Conservation (phyloP, 2,113 vertebrate species). For the Dermatemys mawii region DNA sequence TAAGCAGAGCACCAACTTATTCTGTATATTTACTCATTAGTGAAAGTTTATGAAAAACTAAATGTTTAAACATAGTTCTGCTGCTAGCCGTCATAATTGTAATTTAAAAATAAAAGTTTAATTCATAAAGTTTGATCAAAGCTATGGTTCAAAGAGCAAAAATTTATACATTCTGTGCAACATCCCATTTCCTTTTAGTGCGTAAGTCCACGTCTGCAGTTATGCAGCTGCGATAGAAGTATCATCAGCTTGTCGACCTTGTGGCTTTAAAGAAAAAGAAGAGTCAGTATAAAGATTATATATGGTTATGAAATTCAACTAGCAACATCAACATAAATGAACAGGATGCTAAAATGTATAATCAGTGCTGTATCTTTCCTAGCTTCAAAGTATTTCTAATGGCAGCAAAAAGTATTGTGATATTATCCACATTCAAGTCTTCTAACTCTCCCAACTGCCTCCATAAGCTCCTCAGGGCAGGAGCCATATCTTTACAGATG, state of each 20-base stretch:
- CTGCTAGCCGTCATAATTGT: conserved; percentile 5
- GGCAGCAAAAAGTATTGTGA: background rate
- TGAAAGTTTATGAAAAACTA: conserved; percentile 48
- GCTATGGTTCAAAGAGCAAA: conserved; percentile 30
- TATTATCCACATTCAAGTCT: background rate
- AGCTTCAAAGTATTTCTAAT: background rate
- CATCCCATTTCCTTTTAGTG: conserved; percentile 9
- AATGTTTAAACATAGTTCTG: conserved; percentile 51
- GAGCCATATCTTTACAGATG: background rate
- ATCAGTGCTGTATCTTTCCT: background rate
- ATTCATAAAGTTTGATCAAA: conserved; percentile 55
- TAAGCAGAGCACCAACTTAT: conserved; percentile 46
- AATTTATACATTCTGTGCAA: background rate
- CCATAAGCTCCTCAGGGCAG: background rate
- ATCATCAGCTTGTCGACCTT: conserved; percentile 89
- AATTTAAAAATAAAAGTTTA: conserved; percentile 57
- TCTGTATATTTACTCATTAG: conserved; percentile 51
- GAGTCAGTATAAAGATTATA: background rate
- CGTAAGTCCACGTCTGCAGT: conserved; percentile 38
- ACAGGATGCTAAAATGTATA: background rate
- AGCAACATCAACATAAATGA: background rate
- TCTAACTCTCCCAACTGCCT: background rate
- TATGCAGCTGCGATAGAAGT: conserved; percentile 90
- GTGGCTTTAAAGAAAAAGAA: conserved; percentile 83
- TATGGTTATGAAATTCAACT: background rate